Base-by-base conservation (phyloP, 1,140 invertebrate genomes). In the Drosophila fuyamai region DNA sequence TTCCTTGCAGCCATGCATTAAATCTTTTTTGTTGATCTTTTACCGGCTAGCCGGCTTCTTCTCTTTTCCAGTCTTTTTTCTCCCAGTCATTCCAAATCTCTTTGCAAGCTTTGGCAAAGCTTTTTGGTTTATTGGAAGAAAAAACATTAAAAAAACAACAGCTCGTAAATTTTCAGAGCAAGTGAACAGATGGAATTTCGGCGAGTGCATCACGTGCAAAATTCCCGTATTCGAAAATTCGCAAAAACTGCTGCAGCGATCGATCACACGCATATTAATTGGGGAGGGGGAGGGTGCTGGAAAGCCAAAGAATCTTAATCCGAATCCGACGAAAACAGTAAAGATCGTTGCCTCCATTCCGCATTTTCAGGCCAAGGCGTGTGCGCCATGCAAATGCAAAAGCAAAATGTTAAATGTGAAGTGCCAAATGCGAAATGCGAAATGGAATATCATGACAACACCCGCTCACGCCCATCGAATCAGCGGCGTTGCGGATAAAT, bases 291-390 rank as follows among this genome's bases (percentile, higher is more conserved):
- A 18, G 46, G 46, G 13, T 23, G 13, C 29, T 51, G 29, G 36
- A 46, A 23, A 13, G 12, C 8, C 0, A n/a, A 44, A 50, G 46
- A 44, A 65, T 51, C 29, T 2, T 6, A 32, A 8, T 32, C 29
- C 29, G 29, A 32, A 32, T 32, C 47, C 13, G 16, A 35, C 29
- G 50, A 70, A 71, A 58, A 72, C 43, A 40, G 78, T 77, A 80
- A 55, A 86, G 83, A 86, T 86, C 83, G 84, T 86, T 84, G 81
- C 81, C 81, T 51, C 65, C 71, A 66, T 86, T 78, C 71, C 61
- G 48, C 73, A 70, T 88, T 89, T 89, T 57, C 84, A 88, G 83
- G 83, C 83, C 83, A 88, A 88, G 83, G 83, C 83, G 83, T 88
- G 83, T 89, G 67, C 79, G 67, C 75, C 75, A 77, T 77, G 73